Conservation (phyloP, 2,797 vertebrate genomes). For the Enteromius mattozi region DNA sequence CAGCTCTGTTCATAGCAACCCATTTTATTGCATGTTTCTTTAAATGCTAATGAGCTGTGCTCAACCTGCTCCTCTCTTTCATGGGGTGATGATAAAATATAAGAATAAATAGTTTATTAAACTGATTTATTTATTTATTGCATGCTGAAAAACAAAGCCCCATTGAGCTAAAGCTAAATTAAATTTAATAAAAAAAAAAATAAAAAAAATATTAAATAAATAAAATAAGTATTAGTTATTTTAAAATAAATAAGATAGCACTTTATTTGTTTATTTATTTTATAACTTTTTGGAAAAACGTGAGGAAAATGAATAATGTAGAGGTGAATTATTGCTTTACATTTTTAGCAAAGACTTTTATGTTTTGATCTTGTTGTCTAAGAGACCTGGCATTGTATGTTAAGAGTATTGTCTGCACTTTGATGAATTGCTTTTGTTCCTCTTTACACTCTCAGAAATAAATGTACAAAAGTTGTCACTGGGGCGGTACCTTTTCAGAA, state of each 20-base stretch:
- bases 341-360: not conserved
- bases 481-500: too few relatives aligned
- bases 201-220: too few relatives aligned
- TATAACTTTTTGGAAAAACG: not conserved
- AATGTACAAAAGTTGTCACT: too few relatives aligned
- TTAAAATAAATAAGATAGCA: too few relatives aligned
- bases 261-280: not conserved
- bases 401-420: not conserved
- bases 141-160: not conserved
- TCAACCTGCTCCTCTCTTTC: too few relatives aligned
- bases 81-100: not conserved
- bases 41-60: too few relatives aligned
- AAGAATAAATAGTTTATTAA: not conserved
- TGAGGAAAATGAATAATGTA: not conserved
- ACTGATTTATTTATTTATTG: not conserved
- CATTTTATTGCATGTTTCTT: too few relatives aligned
- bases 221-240: not conserved
- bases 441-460: not conserved
- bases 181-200: too few relatives aligned
- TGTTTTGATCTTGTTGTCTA: constrained; percentile 7
- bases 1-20: too few relatives aligned
- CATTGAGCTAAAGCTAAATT: not conserved
- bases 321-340: not conserved
- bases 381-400: not conserved
- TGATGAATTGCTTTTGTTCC: not conserved